phyloP scores from a whole-genome alignment of 2,113 vertebrate genomes.

The Cynocephalus volans region DNA sequence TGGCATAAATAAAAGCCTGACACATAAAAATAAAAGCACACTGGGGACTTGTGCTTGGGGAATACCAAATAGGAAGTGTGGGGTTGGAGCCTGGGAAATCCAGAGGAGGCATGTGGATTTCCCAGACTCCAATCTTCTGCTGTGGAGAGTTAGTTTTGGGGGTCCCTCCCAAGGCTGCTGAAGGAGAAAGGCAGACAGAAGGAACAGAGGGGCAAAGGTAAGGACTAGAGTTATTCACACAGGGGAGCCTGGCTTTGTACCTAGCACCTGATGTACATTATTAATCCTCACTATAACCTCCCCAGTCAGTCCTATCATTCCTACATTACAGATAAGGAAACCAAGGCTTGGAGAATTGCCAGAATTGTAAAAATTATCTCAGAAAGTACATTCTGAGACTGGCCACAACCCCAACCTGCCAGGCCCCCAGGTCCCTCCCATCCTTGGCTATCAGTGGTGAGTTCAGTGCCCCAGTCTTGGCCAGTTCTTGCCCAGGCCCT shows the following conservation, averaged over 20 bases:
- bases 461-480: not conserved
- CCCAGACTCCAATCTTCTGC: not conserved
- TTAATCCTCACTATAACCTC: not conserved
- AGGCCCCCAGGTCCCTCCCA: not conserved
- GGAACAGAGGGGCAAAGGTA: not conserved
- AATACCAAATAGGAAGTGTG: not conserved
- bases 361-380: not conserved
- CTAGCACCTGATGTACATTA: not conserved
- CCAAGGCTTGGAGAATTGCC: not conserved
- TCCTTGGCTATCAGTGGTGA: not conserved
- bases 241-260: not conserved
- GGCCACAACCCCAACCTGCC: not conserved
- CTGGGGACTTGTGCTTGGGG: not conserved
- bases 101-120: not conserved
- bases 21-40: not conserved
- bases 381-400: not conserved
- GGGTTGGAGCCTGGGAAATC: not conserved
- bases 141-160: not conserved
- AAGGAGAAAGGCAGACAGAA: not conserved
- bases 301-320: not conserved
- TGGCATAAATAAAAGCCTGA: conserved; percentile 3
- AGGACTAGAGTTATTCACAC: not conserved
- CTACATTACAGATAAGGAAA: not conserved
- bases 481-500: not conserved
- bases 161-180: not conserved